Evolutionary conservation across 2,888 invertebrate genomes (phyloP).

Genomic region (Ormyrus labotus): DNA sequence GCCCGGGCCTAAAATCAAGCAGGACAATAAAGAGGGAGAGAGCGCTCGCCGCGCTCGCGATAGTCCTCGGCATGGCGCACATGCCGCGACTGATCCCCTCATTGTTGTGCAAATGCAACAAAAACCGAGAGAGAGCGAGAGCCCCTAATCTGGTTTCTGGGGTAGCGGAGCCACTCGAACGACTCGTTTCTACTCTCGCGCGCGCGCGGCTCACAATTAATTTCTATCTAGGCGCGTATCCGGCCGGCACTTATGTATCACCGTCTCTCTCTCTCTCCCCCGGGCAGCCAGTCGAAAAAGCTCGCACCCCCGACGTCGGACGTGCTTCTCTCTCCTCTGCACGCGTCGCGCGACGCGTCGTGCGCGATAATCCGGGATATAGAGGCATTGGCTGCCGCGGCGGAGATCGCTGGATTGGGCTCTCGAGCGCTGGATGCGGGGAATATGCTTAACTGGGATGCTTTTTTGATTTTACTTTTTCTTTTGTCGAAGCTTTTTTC

Average conservation of each 20-base stretch:
- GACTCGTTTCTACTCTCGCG: neutral
- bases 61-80: conserved; percentile 61
- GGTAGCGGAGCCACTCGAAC: neutral
- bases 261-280: conserved; percentile 12
- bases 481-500: neutral
- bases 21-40: neutral
- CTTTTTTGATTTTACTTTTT: neutral
- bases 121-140: conserved; percentile 65
- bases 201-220: conserved; percentile 47
- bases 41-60: neutral
- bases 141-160: conserved; percentile 68
- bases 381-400: conserved; percentile 17
- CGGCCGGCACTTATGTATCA: conserved; percentile 36
- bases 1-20: neutral
- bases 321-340: neutral
- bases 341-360: conserved; percentile 17
- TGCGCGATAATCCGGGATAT: conserved; percentile 54
- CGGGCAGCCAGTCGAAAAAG: conserved; percentile 31
- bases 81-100: conserved; percentile 72
- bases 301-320: neutral
- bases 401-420: neutral
- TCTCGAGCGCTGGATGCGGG: neutral
- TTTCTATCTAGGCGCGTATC: conserved; percentile 36
- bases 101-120: conserved; percentile 76
- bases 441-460: neutral